phyloP scores from a whole-genome alignment of 2,113 vertebrate species.

The Oncorhynchus kisutch region DNA sequence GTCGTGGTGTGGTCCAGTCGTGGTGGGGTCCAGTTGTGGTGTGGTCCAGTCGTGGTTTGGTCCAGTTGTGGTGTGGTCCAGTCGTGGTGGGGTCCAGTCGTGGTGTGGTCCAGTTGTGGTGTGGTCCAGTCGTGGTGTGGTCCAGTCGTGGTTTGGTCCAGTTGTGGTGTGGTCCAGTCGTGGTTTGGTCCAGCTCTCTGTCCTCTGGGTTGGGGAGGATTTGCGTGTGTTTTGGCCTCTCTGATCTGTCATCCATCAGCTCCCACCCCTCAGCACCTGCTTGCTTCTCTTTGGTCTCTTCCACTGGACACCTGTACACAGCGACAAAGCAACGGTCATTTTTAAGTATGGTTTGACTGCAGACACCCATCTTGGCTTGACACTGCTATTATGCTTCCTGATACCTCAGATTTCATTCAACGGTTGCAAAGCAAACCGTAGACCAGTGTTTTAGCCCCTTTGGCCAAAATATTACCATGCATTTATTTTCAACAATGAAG shows the following conservation, averaged over 20 bases:
- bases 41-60: constrained; percentile 11
- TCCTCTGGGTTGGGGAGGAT: constrained; percentile 51
- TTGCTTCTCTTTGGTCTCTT: constrained; percentile 36
- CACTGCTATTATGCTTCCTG: constrained; percentile 6
- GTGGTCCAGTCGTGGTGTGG: constrained; percentile 12
- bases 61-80: constrained; percentile 4
- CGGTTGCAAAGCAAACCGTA: neutral
- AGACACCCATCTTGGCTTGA: neutral
- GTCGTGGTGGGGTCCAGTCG: constrained; percentile 5
- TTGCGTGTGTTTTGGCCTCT: constrained; percentile 27
- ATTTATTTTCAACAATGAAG: constrained; percentile 17
- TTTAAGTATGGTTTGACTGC: neutral
- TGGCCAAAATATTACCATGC: neutral
- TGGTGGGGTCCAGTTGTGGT: constrained; percentile 18
- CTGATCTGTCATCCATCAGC: constrained; percentile 49
- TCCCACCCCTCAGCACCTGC: constrained; percentile 44
- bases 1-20: constrained; percentile 7
- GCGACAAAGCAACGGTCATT: constrained; percentile 9
- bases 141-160: neutral
- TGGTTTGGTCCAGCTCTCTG: constrained; percentile 25
- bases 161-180: constrained; percentile 39
- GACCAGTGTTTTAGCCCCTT: neutral
- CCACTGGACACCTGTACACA: constrained; percentile 43
- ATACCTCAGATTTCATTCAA: constrained; percentile 24
- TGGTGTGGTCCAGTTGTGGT: constrained; percentile 18